Base-by-base conservation (phyloP, 1,140 invertebrate genomes). In the Leptoteleia sp. region DNA sequence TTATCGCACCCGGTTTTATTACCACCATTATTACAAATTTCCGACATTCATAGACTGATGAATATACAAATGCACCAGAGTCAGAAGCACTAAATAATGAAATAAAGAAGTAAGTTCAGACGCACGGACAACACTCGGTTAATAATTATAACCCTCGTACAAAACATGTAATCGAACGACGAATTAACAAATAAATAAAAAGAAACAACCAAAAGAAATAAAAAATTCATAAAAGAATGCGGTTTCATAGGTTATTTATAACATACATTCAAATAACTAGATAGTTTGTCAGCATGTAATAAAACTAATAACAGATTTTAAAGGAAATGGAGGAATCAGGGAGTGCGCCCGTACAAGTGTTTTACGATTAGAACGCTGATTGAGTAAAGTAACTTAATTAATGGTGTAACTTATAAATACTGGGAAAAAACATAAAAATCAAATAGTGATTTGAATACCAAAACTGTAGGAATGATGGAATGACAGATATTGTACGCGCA, bases 171-270 rank as follows among this genome's bases (percentile, higher is more conserved):
- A 85, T 83, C 78, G 83, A 86, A 85, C 68, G 77, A 81, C 76
- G 76, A 84, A 84, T 72, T 59, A 79, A 40, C 6, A 57, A 57
- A 35, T 31, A 48, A 76, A 38, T 76, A 62, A 27, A 42, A 55
- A 47, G 43, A 50, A 25, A 25, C 38, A 47, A 72, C 29, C 45
- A 50, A 40, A 71, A 47, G 50, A 68, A 47, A 33, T 33, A 35
- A 57, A 65, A 76, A 68, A n/a, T n/a, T n/a, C n/a, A n/a, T n/a
- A n/a, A 70, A 80, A 31, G 77, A 82, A 79, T 75, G 76, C 80
- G 80, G 54, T 83, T 84, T 82, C 84, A 83, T 85, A 83, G 80
- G 70, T 82, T 84, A 85, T 87, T 85, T 85, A 85, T 85, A 85
- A 83, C 72, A 72, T 86, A 84, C 83, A 85, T 71, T 83, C 83